phyloP scores from a whole-genome alignment of 2,797 vertebrate genomes.

The Percopsis omiscomaycus region DNA sequence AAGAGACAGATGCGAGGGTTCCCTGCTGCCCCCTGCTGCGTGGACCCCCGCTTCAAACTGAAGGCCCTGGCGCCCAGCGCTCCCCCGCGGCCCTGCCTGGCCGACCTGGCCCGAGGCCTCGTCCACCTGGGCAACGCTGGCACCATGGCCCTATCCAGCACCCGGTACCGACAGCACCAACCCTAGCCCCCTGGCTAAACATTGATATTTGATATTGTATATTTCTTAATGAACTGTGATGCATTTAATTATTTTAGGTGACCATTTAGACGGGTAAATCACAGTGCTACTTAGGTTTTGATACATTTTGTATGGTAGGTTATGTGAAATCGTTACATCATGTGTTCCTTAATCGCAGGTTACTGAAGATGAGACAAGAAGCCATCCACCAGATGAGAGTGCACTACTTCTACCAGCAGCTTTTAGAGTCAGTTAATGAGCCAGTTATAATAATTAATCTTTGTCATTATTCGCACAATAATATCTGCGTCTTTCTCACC shows the following conservation, averaged over 20 bases:
- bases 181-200: not conserved
- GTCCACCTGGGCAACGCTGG: constrained; percentile 88
- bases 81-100: constrained; percentile 73
- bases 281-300: no score
- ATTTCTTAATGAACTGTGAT: no score
- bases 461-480: not conserved
- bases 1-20: constrained; percentile 94
- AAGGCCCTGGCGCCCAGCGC: constrained; percentile 87
- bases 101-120: constrained; percentile 79
- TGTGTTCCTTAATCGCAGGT: constrained; percentile 61
- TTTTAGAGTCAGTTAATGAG: constrained; percentile 81
- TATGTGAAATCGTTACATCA: not conserved
- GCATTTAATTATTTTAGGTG: no score
- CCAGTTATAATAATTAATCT: not conserved
- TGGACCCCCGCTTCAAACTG: constrained; percentile 80
- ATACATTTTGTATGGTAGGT: not conserved
- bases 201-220: no score
- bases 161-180: constrained; percentile 72
- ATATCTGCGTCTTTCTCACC: not conserved
- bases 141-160: constrained; percentile 85
- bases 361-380: constrained; percentile 77
- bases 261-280: no score
- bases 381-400: constrained; percentile 85
- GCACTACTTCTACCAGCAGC: constrained; percentile 82
- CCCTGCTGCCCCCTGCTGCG: constrained; percentile 89